A percentile compares a stretch with the other conserved stretches of the same genome.
Evolutionary conservation across 2,797 vertebrate genomes (phyloP).

Genomic region (Mionectes olivaceus): DNA sequence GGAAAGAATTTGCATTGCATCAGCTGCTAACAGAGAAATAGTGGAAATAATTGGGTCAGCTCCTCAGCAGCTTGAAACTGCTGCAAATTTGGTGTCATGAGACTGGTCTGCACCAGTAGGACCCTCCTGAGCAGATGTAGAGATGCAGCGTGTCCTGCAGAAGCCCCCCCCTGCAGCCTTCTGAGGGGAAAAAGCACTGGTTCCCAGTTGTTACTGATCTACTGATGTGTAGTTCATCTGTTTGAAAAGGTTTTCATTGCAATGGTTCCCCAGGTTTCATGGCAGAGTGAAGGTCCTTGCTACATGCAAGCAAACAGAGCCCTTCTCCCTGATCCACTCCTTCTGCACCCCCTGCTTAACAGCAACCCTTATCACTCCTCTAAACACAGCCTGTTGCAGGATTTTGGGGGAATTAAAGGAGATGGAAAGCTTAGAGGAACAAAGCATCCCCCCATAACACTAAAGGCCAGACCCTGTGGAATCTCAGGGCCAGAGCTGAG

Average conservation of each 20-base stretch:
- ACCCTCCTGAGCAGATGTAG: not conserved
- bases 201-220: not conserved
- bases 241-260: not conserved
- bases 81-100: not conserved
- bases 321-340: not conserved
- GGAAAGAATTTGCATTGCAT: not conserved
- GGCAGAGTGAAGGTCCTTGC: not conserved
- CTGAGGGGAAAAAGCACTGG: not conserved
- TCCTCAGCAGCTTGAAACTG: not conserved
- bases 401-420: not conserved
- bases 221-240: not conserved
- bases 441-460: fast-evolving
- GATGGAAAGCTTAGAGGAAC: not conserved
- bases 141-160: not conserved
- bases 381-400: not conserved
- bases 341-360: not conserved
- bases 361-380: not conserved
- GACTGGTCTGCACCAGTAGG: not conserved
- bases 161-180: not conserved
- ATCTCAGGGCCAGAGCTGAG: fast-evolving
- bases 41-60: not conserved
- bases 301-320: fast-evolving
- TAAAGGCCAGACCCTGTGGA: not conserved
- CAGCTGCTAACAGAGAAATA: not conserved
- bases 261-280: not conserved